Evolutionary conservation across 2,797 vertebrate species (phyloP), one percentile per base, ranked within the genome.

Genomic region (Pteropus rufus): DNA sequence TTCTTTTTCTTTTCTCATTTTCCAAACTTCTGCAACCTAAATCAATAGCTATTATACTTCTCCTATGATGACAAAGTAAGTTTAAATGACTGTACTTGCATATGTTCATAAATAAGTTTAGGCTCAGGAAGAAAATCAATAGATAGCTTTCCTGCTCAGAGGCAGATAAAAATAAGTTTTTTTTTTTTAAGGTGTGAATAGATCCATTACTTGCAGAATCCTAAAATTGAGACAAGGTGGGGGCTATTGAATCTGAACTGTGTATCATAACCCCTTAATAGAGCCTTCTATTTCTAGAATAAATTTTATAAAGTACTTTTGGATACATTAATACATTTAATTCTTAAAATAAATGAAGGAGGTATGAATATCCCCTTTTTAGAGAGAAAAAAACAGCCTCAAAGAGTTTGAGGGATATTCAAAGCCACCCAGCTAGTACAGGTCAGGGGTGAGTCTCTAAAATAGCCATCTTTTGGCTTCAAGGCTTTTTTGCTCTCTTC

Each of bases 341-440:
- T 91, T 83, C 39, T 94, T 49, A 89, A 94, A 88, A 62, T 54
- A 93, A 88, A 58, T 29, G 26, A 41, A 88, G 31, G 16, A 75
- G 23, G 9, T 36, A 31, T 70, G 26, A 56, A 23, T 64, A 31
- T 18, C 73, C 1, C 3, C 5, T 56, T 34, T 73, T 70, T 52
- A 72, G 23, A 29, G 31, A 89, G 65, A 36, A 91, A 88, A 88
- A 82, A 79, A 44, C 24, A n/a, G 44, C 29, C 46, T 77, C n/a
- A 64, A 10, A 41, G 49, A 64, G 39, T 52, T 77, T 54, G 44
- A 83, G 52, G 34, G 83, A 7, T 83, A 12, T 82, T 76, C 83
- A 87, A 76, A 88, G 76, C 70, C 31, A 56, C 54, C 36, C 54
- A 56, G 18, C 29, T 41, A 36, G 34, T 26, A 36, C 7, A 52